Conservation (phyloP, 37 sponge, comb jelly and placozoan species). For the Diacarnus erythraeanus region DNA sequence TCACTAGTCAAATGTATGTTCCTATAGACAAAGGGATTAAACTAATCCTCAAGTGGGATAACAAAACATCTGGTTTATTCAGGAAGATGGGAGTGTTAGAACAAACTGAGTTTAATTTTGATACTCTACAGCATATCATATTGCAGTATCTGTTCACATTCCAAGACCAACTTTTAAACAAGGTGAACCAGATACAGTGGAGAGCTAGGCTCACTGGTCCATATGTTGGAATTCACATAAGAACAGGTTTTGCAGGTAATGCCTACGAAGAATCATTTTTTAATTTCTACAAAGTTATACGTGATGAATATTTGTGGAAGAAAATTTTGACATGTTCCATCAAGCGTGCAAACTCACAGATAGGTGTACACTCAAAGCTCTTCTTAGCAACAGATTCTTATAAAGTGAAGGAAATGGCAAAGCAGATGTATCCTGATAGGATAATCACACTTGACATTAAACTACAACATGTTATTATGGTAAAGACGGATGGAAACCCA, state of each 20-base stretch:
- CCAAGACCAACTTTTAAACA: neutral
- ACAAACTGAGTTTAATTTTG: neutral
- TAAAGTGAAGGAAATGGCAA: slow-evolving; percentile 5
- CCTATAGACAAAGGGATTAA: neutral
- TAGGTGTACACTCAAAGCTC: neutral
- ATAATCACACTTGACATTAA: neutral
- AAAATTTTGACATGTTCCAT: neutral
- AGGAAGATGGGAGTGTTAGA: neutral
- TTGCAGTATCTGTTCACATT: neutral
- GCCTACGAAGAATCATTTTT: neutral
- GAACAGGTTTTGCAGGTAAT: slow-evolving; percentile 3
- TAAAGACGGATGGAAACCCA: too few relatives aligned
- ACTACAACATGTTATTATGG: slow-evolving; percentile 10
- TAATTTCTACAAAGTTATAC: neutral
- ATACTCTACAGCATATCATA: neutral
- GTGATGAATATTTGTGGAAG: neutral
- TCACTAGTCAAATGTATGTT: neutral
- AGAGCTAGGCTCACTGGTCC: neutral
- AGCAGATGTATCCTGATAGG: neutral
- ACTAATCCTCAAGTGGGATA: neutral
- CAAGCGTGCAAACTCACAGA: neutral
- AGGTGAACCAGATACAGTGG: neutral
- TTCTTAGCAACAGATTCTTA: slow-evolving; percentile 9
- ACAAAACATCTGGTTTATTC: neutral
- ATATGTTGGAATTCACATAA: neutral